These are phyloP conservation scores for Dicranocentrus wangi DNA, from an alignment of 2,888 invertebrate species.

Conservation along the genomic window DNA sequence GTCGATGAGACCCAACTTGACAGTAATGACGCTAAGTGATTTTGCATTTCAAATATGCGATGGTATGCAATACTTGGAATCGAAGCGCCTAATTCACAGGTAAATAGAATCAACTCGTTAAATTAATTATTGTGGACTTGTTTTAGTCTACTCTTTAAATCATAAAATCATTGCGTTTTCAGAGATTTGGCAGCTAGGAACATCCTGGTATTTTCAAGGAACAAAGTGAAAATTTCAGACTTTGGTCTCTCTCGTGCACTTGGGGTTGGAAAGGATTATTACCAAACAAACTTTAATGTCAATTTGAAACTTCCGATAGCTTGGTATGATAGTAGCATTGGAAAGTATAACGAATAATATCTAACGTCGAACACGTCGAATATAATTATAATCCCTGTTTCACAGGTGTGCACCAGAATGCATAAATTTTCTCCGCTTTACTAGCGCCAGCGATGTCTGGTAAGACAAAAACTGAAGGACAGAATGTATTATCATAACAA, in stretches of 20 bases:
- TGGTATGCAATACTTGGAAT: conserved; percentile 98
- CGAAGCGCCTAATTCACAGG: conserved; percentile 95
- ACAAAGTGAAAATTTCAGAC: conserved; percentile 98
- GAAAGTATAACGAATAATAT: not conserved
- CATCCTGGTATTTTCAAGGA: conserved; percentile 96
- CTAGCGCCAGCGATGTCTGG: conserved; percentile 98
- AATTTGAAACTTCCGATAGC: conserved; percentile 98
- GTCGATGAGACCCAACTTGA: conserved; percentile 90
- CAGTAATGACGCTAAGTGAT: conserved; percentile 92
- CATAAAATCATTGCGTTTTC: too few species aligned
- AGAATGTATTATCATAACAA: too few species aligned
- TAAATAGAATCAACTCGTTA: conserved; percentile 72
- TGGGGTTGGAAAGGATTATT: conserved; percentile 98
- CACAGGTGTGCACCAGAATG: conserved; percentile 94
- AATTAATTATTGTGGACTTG: conserved; percentile 65
- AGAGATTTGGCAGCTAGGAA: conserved; percentile 98
- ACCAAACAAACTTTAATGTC: conserved; percentile 97
- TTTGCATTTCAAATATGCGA: conserved; percentile 97
- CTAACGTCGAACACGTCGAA: not conserved
- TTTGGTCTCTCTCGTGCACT: conserved; percentile 96
- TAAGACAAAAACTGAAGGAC: too few species aligned
- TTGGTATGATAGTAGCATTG: conserved; percentile 78
- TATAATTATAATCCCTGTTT: not conserved
- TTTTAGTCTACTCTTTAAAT: too few species aligned
- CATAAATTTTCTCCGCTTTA: conserved; percentile 95